A percentile compares a stretch with the other conserved stretches of the same genome.
Evolutionary conservation across 2,797 vertebrate species (phyloP).

Genomic region (Chlorospingus semifuscus): DNA sequence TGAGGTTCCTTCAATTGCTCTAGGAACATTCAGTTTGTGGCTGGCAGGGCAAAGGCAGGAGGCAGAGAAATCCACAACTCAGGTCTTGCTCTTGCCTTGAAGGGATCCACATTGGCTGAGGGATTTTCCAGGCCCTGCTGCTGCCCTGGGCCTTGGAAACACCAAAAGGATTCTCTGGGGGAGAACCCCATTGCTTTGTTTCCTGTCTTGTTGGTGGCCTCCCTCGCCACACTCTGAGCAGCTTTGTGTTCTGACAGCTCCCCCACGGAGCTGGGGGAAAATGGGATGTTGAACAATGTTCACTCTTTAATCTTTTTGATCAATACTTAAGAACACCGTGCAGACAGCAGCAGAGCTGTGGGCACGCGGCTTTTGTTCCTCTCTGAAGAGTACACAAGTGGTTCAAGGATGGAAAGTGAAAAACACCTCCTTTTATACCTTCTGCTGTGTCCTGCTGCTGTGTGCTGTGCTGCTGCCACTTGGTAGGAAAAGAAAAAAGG

Average conservation of each 20-base stretch:
- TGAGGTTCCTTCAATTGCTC: not conserved
- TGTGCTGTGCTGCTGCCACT: not conserved
- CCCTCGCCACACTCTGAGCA: rapidly evolving
- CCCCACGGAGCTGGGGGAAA: not conserved
- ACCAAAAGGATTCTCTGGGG: not conserved
- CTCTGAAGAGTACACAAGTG: not conserved
- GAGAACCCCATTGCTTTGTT: not conserved
- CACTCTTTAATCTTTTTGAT: not conserved
- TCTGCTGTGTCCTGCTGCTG: not conserved
- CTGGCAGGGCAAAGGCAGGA: not conserved
- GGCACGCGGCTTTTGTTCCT: not conserved
- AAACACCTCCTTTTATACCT: not conserved
- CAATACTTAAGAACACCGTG: not conserved
- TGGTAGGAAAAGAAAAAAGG: not conserved
- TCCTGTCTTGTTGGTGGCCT: not conserved
- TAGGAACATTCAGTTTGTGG: not conserved
- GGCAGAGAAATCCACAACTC: not conserved
- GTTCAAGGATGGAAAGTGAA: not conserved
- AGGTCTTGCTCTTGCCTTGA: not conserved
- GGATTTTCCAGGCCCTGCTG: not conserved
- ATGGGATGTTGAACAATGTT: not conserved
- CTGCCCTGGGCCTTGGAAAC: not conserved
- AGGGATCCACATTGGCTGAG: rapidly evolving
- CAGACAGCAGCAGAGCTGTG: not conserved
- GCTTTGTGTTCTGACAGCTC: not conserved